These are phyloP conservation scores for Aspiorhynchus laticeps DNA, from an alignment of 2,113 vertebrate genomes.

Conservation along the genomic window DNA sequence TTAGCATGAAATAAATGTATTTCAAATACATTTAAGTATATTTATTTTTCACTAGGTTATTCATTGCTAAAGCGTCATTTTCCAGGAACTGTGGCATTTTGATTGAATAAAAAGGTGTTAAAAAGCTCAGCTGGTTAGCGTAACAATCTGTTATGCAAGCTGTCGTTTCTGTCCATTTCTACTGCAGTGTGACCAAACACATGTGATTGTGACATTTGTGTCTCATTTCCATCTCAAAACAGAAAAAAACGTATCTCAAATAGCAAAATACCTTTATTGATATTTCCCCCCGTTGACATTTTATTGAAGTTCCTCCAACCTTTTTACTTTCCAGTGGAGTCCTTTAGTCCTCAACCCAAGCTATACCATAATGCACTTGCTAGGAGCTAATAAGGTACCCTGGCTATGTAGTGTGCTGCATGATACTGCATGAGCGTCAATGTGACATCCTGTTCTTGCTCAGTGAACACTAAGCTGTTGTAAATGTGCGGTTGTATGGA, in stretches of 20 bases:
- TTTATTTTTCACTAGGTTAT: too few relatives aligned
- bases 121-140: constrained; percentile 18
- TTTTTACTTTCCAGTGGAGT: constrained; percentile 92
- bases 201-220: neutral
- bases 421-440: constrained; percentile 72
- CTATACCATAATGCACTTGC: constrained; percentile 99
- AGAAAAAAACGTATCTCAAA: neutral
- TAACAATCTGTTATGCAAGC: constrained; percentile 11
- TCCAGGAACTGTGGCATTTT: neutral
- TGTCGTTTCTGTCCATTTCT: constrained; percentile 30
- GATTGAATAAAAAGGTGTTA: constrained; percentile 24
- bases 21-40: too few relatives aligned
- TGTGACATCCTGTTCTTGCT: constrained; percentile 15
- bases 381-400: constrained; percentile 97
- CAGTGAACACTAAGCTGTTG: neutral
- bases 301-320: constrained; percentile 64
- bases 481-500: constrained; percentile 35
- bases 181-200: neutral
- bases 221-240: neutral
- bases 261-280: neutral
- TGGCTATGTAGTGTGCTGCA: constrained; percentile 72
- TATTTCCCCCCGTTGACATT: constrained; percentile 17
- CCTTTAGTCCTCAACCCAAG: constrained; percentile 99
- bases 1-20: too few relatives aligned
- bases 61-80: neutral